Percentiles rank a stretch among this genome's conserved stretches.
These are phyloP conservation scores for Lucinisca nassula DNA, from an alignment of 2,888 invertebrate species.

Conservation along the genomic window DNA sequence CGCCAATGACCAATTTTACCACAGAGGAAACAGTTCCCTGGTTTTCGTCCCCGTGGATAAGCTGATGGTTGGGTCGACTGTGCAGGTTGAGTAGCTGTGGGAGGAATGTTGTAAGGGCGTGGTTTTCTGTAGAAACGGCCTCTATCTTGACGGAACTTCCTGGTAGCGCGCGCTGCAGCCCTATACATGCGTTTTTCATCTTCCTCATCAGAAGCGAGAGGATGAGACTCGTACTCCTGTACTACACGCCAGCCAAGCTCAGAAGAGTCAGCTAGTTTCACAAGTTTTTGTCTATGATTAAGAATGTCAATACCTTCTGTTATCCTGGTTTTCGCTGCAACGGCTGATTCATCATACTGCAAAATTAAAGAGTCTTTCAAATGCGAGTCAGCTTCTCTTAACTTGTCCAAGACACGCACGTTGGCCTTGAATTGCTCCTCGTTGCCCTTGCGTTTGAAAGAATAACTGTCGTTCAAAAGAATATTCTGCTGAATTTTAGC, in stretches of 20 bases:
- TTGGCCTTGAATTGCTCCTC: neutral
- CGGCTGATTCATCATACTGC: neutral
- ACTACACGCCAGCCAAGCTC: neutral
- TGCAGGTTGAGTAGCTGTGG: neutral
- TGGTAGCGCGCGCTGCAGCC: neutral
- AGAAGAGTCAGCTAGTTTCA: neutral
- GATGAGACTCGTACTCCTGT: neutral
- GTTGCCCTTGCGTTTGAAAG: neutral
- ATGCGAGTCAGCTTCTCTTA: neutral
- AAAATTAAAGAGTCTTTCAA: neutral
- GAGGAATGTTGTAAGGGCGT: neutral
- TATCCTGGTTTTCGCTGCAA: neutral
- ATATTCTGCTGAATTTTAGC: neutral
- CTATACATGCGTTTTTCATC: slow-evolving; percentile 4
- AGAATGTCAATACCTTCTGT: neutral
- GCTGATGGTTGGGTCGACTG: neutral
- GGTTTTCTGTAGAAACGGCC: neutral
- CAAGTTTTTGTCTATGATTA: neutral
- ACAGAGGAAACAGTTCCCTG: neutral
- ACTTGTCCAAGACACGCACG: neutral
- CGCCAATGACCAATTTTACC: neutral
- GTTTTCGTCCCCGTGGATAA: neutral
- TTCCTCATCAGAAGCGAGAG: neutral
- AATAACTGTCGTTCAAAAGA: neutral
- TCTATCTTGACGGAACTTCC: neutral